Evolutionary conservation across 1,140 invertebrate species (phyloP).

Genomic region (Pseudomyrmex concolor): DNA sequence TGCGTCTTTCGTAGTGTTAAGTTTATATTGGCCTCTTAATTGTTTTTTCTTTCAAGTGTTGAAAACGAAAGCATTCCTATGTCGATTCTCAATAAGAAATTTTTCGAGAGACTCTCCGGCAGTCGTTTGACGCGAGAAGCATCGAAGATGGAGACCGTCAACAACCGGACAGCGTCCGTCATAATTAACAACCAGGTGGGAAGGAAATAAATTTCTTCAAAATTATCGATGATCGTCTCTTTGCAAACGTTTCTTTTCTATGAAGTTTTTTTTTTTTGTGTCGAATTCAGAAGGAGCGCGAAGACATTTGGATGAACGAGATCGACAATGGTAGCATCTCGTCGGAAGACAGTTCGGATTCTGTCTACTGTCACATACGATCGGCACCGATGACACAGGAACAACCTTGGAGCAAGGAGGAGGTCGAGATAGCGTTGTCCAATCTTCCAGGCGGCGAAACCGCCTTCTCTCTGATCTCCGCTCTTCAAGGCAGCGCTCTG

Average conservation of each 20-base stretch:
- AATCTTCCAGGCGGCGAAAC: slow-evolving; percentile 80
- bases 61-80: slow-evolving; percentile 19
- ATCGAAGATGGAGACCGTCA: slow-evolving; percentile 31
- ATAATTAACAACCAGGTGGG: slow-evolving; percentile 67
- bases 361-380: slow-evolving; percentile 69
- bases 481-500: slow-evolving; percentile 72
- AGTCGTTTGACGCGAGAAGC: slow-evolving; percentile 55
- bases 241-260: not conserved
- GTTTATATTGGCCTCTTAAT: no score
- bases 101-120: slow-evolving; percentile 72
- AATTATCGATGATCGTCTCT: not conserved
- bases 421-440: slow-evolving; percentile 75
- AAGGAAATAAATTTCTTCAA: slow-evolving; percentile 38
- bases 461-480: slow-evolving; percentile 75
- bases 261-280: not conserved
- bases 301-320: slow-evolving; percentile 78
- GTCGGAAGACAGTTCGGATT: slow-evolving; percentile 77
- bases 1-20: no score
- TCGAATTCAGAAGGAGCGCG: slow-evolving; percentile 66
- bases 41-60: no score
- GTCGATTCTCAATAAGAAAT: slow-evolving; percentile 54
- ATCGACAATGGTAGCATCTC: slow-evolving; percentile 75
- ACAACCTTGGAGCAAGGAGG: slow-evolving; percentile 78
- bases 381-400: slow-evolving; percentile 70
- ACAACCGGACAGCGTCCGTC: slow-evolving; percentile 54